These are phyloP conservation scores for Hemicordylus capensis DNA, from an alignment of 2,113 vertebrate species.

Conservation along the genomic window DNA sequence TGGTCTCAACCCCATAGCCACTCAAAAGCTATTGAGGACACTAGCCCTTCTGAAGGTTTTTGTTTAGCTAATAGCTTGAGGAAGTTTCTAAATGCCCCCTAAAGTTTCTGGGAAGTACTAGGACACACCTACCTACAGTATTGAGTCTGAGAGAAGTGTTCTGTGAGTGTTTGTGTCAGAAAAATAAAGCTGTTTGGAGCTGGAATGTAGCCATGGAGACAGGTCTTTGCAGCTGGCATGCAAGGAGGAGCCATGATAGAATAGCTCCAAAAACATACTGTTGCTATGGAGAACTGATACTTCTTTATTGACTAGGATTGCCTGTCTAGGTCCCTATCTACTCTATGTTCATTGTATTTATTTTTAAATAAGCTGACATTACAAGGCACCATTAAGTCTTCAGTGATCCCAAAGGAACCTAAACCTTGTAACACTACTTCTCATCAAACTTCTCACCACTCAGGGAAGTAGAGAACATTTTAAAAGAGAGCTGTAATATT, in stretches of 20 bases:
- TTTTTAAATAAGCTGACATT: neutral
- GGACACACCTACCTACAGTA: neutral
- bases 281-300: neutral
- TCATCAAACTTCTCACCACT: too few species aligned
- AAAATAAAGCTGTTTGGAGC: neutral
- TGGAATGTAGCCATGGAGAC: neutral
- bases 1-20: too few species aligned
- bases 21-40: neutral
- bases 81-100: neutral
- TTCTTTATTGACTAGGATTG: neutral
- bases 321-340: neutral
- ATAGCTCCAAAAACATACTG: neutral
- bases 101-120: neutral
- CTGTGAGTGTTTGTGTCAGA: neutral
- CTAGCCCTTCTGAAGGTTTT: neutral
- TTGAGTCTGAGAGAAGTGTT: neutral
- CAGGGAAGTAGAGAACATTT: too few species aligned
- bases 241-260: neutral
- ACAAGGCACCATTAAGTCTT: neutral
- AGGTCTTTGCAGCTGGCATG: neutral
- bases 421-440: too few species aligned
- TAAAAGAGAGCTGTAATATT: too few species aligned
- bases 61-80: neutral
- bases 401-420: too few species aligned
- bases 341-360: neutral